Conservation (phyloP, 2,888 invertebrate genomes). For the Drosophila buzzatii region DNA sequence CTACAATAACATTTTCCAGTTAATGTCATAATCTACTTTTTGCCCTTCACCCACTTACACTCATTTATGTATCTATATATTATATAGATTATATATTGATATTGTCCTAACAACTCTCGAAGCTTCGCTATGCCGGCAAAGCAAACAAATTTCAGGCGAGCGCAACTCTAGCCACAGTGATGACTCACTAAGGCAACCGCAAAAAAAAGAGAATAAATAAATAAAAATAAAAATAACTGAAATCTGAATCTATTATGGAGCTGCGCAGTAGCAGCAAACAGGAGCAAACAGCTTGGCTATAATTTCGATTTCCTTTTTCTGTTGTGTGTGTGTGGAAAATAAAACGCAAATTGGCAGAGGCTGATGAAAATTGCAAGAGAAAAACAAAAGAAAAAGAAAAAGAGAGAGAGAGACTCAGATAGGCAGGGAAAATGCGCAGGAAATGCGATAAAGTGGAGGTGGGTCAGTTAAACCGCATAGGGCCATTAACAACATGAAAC, state of each 20-base stretch:
- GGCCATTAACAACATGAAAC: constrained; percentile 70
- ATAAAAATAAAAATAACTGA: constrained; percentile 24
- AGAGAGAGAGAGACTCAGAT: background rate
- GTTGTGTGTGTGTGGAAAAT: constrained; percentile 18
- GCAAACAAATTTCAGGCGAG: constrained; percentile 31
- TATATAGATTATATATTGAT: constrained; percentile 12
- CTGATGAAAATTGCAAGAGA: constrained; percentile 4
- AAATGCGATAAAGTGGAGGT: constrained; percentile 5
- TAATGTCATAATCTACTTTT: background rate
- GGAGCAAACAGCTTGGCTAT: constrained; percentile 21
- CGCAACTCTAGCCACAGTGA: constrained; percentile 37
- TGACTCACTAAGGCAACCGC: constrained; percentile 66
- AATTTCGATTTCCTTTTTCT: constrained; percentile 44
- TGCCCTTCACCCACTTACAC: background rate
- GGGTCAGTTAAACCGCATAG: constrained; percentile 41
- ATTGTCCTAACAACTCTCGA: background rate
- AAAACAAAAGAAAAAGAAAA: background rate
- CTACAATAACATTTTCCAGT: background rate
- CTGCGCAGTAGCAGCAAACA: constrained; percentile 63
- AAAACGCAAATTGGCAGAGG: constrained; percentile 32
- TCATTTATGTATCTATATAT: background rate
- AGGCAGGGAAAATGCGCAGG: constrained; percentile 24
- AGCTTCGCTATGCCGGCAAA: constrained; percentile 1
- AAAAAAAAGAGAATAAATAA: constrained; percentile 22
- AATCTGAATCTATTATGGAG: constrained; percentile 35